Evolutionary conservation across 2,888 invertebrate species (phyloP).

Genomic region (Formica aserva): DNA sequence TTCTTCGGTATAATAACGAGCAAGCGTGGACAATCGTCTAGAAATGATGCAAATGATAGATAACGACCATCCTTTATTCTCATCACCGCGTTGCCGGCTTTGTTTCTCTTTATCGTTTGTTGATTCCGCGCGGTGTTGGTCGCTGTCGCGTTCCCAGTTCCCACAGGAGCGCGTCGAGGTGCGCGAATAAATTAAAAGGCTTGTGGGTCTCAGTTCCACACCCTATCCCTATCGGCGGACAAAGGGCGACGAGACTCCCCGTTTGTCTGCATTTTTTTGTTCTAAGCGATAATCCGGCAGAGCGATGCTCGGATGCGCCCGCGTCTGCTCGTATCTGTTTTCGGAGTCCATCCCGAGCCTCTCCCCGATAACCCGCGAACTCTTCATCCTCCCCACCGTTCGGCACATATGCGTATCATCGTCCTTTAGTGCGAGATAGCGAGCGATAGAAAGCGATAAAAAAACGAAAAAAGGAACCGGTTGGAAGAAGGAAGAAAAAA

Average conservation of each 20-base stretch:
- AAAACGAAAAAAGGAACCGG: constrained; percentile 28
- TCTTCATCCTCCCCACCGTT: constrained; percentile 43
- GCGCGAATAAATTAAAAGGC: constrained; percentile 62
- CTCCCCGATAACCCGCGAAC: constrained; percentile 38
- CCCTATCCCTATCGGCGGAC: constrained; percentile 11
- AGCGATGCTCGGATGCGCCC: constrained; percentile 78
- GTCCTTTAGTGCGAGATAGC: constrained; percentile 53
- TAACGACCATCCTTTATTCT: constrained; percentile 27
- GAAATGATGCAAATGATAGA: constrained; percentile 5
- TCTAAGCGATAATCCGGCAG: constrained; percentile 79
- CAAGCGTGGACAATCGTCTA: neutral
- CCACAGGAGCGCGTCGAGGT: constrained; percentile 45
- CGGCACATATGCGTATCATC: constrained; percentile 73
- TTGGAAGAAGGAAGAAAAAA: constrained; percentile 36
- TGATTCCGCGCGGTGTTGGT: neutral
- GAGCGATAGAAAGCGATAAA: constrained; percentile 13
- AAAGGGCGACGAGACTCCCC: constrained; percentile 47
- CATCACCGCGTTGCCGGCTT: neutral
- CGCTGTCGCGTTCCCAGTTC: constrained; percentile 15
- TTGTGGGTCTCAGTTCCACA: constrained; percentile 25
- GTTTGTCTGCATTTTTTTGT: constrained; percentile 69
- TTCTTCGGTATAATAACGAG: neutral
- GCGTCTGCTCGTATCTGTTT: constrained; percentile 59
- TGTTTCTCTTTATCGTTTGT: constrained; percentile 33
- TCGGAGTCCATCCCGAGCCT: constrained; percentile 47